A percentile compares a stretch with the other conserved stretches of the same genome.
Conservation (phyloP, 2,888 invertebrate species). For the Meiosimyza decipiens region DNA sequence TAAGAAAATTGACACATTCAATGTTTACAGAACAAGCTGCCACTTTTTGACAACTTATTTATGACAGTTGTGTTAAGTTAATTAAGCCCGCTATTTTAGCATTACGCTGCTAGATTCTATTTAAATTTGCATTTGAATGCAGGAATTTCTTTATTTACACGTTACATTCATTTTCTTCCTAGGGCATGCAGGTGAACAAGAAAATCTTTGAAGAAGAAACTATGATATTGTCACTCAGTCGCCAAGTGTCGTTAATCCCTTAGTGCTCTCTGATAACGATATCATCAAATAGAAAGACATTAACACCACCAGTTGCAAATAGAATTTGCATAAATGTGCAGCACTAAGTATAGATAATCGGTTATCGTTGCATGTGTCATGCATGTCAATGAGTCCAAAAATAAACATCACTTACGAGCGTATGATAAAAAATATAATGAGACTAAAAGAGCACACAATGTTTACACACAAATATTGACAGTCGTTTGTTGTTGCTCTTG, state of each 20-base stretch:
- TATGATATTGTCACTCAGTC: too few relatives aligned
- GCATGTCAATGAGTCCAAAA: conserved; percentile 18
- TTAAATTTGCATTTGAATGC: conserved; percentile 13
- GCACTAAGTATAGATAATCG: background rate
- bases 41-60: too few relatives aligned
- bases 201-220: too few relatives aligned
- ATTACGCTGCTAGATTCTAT: too few relatives aligned
- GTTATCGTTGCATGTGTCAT: conserved; percentile 1
- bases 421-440: too few relatives aligned
- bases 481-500: background rate
- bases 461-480: conserved; percentile 20
- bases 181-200: too few relatives aligned
- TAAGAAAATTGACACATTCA: too few relatives aligned
- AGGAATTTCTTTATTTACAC: background rate
- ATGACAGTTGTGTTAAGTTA: too few relatives aligned
- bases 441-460: background rate
- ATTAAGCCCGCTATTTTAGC: too few relatives aligned
- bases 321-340: conserved; percentile 14
- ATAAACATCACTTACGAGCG: background rate
- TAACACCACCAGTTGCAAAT: conserved; percentile 5
- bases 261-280: conserved; percentile 8
- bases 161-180: conserved; percentile 2
- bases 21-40: too few relatives aligned
- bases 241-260: too few relatives aligned
- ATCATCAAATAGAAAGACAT: conserved; percentile 3